phyloP scores from a whole-genome alignment of 2,888 invertebrate species.

The Agrochola litura region DNA sequence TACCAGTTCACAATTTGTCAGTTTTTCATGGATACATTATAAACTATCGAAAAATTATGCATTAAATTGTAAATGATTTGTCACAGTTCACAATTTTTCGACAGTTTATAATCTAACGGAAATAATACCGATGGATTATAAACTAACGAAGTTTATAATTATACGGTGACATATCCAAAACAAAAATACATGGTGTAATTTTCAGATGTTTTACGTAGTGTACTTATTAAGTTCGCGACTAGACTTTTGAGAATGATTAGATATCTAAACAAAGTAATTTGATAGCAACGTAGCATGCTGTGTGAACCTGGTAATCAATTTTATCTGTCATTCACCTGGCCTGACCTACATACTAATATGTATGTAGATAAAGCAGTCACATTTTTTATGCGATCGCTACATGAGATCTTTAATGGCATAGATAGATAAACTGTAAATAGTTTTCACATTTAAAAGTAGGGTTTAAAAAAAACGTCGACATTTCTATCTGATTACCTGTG shows the following conservation, averaged over 20 bases:
- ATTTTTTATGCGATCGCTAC: constrained; percentile 19
- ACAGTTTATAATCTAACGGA: too few species aligned
- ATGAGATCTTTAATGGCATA: constrained; percentile 18
- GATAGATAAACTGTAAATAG: constrained; percentile 9
- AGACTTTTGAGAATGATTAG: constrained; percentile 32
- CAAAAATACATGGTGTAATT: background rate
- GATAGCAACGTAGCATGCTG: constrained; percentile 21
- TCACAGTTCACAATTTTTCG: too few species aligned
- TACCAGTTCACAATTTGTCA: too few species aligned
- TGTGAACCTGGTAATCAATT: constrained; percentile 21
- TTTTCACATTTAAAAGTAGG: rapidly evolving
- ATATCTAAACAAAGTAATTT: constrained; percentile 30
- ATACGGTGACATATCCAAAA: too few species aligned
- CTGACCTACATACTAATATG: constrained; percentile 42
- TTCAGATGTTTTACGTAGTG: too few species aligned
- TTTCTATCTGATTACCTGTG: background rate
- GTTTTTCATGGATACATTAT: too few species aligned
- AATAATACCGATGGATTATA: too few species aligned
- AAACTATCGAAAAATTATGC: too few species aligned
- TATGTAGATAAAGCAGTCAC: constrained; percentile 21
- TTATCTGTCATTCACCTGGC: constrained; percentile 51
- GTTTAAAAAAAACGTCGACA: background rate
- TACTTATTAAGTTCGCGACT: background rate
- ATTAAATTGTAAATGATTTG: too few species aligned
- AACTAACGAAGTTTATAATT: too few species aligned